phyloP scores from a whole-genome alignment of 2,797 vertebrate species.

The Notolepis coatsorum region DNA sequence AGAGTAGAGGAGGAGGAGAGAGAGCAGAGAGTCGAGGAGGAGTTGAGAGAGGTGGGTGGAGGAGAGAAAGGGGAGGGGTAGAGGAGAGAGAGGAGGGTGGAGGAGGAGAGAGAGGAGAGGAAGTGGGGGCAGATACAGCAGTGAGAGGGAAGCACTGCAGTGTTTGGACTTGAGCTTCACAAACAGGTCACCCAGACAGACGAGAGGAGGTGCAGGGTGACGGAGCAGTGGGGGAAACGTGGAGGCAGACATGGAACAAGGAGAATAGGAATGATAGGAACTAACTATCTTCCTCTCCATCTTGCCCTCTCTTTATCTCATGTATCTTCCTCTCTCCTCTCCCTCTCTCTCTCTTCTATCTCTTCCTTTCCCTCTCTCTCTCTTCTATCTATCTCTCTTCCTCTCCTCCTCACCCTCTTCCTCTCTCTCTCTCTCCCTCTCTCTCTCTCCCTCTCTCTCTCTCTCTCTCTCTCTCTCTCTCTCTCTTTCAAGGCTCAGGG shows the following conservation, averaged over 20 bases:
- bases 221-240: neutral
- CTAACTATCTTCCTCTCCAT: constrained; percentile 5
- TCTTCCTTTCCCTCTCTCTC: constrained; percentile 19
- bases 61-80: neutral
- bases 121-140: neutral
- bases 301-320: constrained; percentile 29
- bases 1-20: neutral
- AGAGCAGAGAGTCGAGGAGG: constrained; percentile 16
- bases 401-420: no score
- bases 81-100: constrained; percentile 12
- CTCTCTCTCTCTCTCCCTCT: constrained; percentile 18
- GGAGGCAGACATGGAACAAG: constrained; percentile 37
- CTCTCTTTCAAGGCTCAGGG: constrained; percentile 21
- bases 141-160: constrained; percentile 5
- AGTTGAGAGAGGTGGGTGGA: constrained; percentile 43
- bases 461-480: constrained; percentile 11
- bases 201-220: neutral
- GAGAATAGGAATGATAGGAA: constrained; percentile 20
- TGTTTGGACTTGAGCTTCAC: neutral
- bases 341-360: constrained; percentile 25
- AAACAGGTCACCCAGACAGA: neutral
- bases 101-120: constrained; percentile 33
- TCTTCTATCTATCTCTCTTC: constrained; percentile 17
- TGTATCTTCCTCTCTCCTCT: constrained; percentile 4
- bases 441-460: constrained; percentile 12